Evolutionary conservation across 2,113 vertebrate genomes (phyloP).

Genomic region (Barnardius zonarius): DNA sequence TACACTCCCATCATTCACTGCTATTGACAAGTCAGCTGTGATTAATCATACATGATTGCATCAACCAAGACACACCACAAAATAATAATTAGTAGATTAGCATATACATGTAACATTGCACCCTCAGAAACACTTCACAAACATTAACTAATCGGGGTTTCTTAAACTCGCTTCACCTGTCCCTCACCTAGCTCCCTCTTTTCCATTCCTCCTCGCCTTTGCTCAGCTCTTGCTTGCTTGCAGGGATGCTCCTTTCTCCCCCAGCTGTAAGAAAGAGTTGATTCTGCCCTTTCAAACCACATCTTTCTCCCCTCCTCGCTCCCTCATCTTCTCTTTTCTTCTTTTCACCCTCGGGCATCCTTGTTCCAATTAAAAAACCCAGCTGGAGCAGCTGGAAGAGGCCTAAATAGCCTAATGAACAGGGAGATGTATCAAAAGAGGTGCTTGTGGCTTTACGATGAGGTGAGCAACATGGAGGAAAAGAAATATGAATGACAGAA

Average conservation of each 20-base stretch:
- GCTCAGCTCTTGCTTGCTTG: neutral
- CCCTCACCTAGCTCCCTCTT: neutral
- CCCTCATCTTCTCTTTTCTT: neutral
- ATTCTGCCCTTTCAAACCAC: neutral
- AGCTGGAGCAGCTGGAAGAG: conserved; percentile 17
- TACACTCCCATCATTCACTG: neutral
- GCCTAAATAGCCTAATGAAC: conserved; percentile 12
- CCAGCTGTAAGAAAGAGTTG: neutral
- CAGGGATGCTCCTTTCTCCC: neutral
- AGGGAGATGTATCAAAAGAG: neutral
- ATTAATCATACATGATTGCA: neutral
- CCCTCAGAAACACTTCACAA: neutral
- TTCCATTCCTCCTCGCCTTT: neutral
- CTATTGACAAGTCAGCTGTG: neutral
- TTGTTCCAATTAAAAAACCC: conserved; percentile 15
- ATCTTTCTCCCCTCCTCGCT: neutral
- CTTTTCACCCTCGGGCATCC: neutral
- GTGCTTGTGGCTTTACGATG: neutral
- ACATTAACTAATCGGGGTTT: neutral
- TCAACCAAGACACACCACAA: neutral
- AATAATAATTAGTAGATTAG: neutral
- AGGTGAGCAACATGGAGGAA: neutral
- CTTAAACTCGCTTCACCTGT: neutral
- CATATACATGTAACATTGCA: neutral
- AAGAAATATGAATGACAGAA: neutral